A percentile compares a stretch with the other conserved stretches of the same genome.
phyloP scores from a whole-genome alignment of 2,888 invertebrate species.

The Mythimna impura region DNA sequence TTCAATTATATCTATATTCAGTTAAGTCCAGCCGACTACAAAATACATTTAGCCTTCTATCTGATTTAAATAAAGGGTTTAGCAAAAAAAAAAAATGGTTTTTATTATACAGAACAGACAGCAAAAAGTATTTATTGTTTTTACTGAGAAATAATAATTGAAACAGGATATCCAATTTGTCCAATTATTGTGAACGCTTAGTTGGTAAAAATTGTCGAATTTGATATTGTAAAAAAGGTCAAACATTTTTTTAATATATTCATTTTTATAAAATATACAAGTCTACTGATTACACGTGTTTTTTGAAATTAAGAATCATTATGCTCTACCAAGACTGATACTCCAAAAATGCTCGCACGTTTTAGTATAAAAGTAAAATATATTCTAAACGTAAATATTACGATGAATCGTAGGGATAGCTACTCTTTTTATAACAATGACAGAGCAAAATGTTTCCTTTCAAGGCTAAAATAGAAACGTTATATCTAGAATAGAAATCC shows the following conservation, averaged over 20 bases:
- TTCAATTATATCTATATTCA: conserved; percentile 13
- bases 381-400: conserved; percentile 10
- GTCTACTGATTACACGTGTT: background rate
- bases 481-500: conserved; percentile 30
- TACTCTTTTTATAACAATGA: conserved; percentile 11
- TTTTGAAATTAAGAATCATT: background rate
- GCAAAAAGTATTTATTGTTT: conserved; percentile 15
- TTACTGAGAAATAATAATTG: conserved; percentile 41
- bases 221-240: conserved; percentile 17
- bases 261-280: background rate
- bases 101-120: conserved; percentile 8
- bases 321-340: background rate
- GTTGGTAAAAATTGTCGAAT: conserved; percentile 25
- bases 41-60: conserved; percentile 1
- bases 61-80: conserved; percentile 15
- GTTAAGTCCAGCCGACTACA: background rate
- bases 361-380: background rate
- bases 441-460: conserved; percentile 25
- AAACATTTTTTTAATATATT: background rate
- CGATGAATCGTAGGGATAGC: conserved; percentile 7
- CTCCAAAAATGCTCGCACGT: too few relatives aligned
- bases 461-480: conserved; percentile 35
- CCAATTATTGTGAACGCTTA: conserved; percentile 44
- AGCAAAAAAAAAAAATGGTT: conserved; percentile 12
- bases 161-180: conserved; percentile 58